Evolutionary conservation across 2,888 invertebrate genomes (phyloP), one percentile per base, ranked within the genome.

Genomic region (Blera fallax): DNA sequence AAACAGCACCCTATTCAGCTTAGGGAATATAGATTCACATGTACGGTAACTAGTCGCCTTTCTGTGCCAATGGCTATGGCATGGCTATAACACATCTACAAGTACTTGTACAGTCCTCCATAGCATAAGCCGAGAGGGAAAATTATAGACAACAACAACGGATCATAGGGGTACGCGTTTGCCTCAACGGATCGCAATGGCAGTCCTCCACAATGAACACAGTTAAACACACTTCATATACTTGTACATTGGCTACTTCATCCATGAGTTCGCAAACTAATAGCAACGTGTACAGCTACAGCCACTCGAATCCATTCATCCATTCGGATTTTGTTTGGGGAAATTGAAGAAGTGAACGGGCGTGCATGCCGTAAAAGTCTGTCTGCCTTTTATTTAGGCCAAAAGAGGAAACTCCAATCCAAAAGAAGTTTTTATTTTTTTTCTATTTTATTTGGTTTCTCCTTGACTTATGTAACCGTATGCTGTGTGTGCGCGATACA

Each of bases 381-480:
- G 77, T 69, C 77, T 69, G 69, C 60, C 50, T 43, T 40, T 40
- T 77, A 77, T 77, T 77, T 77, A 77, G 77, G 77, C 77, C 77
- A 77, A 77, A 77, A 60, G 67, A 77, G 77, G 77, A 77, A 77
- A 69, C 77, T 69, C 50, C 60, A 72, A 14, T 40, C 34, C 43
- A 34, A 43, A 29, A 70, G 24, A 14, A 5, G 10, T 24, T 8
- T 45, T 18, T 45, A 5, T 45, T 7, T 18, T 16, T 45, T 2
- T 45, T 18, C 16, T 2, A 3, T 18, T 3, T 14, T 43, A 21
- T 27, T 48, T 21, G 7, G 3, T 21, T 16, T 62, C 50, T 48
- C 40, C 32, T 37, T 74, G 45, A 56, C 14, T 76, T 76, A 65
- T 65, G 74, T 40, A 76, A 76, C 21, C 65, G 43, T 18, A 32